phyloP scores from a whole-genome alignment of 2,888 invertebrate species.

The Synergus japonicus region DNA sequence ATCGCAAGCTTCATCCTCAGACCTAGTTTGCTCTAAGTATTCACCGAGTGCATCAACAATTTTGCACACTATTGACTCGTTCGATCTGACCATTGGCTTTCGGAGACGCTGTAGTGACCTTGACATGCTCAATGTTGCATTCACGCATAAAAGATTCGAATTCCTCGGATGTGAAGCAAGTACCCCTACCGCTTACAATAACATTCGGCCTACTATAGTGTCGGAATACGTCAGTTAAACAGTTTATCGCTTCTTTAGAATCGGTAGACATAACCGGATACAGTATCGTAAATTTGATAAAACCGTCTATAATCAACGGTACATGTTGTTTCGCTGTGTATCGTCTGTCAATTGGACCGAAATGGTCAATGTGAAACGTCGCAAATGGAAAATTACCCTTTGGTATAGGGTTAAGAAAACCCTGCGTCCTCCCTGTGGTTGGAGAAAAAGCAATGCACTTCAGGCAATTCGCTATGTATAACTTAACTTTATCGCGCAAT shows the following conservation, averaged over 20 bases:
- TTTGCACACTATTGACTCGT: constrained; percentile 48
- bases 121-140: constrained; percentile 50
- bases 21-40: background rate
- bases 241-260: constrained; percentile 45
- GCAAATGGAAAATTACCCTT: constrained; percentile 52
- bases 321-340: constrained; percentile 60
- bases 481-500: constrained; percentile 45
- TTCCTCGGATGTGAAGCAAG: constrained; percentile 55
- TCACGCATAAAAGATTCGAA: constrained; percentile 55
- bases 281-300: constrained; percentile 62
- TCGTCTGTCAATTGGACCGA: constrained; percentile 58
- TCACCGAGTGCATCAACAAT: constrained; percentile 39
- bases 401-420: constrained; percentile 49
- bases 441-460: constrained; percentile 36
- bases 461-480: constrained; percentile 48
- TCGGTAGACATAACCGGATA: constrained; percentile 55
- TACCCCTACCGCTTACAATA: constrained; percentile 54
- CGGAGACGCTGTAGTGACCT: constrained; percentile 57
- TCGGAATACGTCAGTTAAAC: constrained; percentile 43
- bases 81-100: constrained; percentile 60
- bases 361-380: constrained; percentile 53
- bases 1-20: background rate
- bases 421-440: constrained; percentile 39
- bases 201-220: constrained; percentile 46
- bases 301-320: constrained; percentile 61